Conservation (phyloP, 2,888 invertebrate genomes). For the Lymantria dispar region DNA sequence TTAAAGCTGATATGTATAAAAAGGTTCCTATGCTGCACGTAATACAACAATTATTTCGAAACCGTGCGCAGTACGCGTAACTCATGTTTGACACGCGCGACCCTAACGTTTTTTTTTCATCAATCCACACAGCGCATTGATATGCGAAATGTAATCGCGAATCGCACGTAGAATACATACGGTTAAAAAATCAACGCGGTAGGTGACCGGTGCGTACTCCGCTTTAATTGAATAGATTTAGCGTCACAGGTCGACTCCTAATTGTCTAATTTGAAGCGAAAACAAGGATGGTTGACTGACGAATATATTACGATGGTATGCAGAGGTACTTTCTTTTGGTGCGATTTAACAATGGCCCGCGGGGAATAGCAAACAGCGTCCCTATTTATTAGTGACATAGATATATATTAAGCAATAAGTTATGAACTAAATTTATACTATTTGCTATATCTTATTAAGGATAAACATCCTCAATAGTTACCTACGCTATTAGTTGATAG, state of each 20-base stretch:
- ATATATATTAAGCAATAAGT: conserved; percentile 36
- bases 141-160: conserved; percentile 74
- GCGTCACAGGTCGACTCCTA: conserved; percentile 70
- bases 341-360: conserved; percentile 59
- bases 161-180: conserved; percentile 79
- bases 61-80: conserved; percentile 46
- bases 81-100: conserved; percentile 56
- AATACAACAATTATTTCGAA: conserved; percentile 43
- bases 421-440: not conserved
- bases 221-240: conserved; percentile 80
- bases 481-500: no score
- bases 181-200: conserved; percentile 78
- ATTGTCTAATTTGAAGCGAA: conserved; percentile 81
- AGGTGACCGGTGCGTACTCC: conserved; percentile 72
- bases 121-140: conserved; percentile 74
- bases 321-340: conserved; percentile 79
- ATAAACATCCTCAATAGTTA: no score
- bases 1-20: conserved; percentile 6
- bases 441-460: not conserved
- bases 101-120: conserved; percentile 56
- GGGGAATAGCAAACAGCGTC: conserved; percentile 66
- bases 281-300: conserved; percentile 67
- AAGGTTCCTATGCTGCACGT: conserved; percentile 19
- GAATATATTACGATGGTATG: conserved; percentile 75
- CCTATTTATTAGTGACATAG: conserved; percentile 44